phyloP scores from a whole-genome alignment of 2,113 vertebrate genomes.

The Rhagologus leucostigma region DNA sequence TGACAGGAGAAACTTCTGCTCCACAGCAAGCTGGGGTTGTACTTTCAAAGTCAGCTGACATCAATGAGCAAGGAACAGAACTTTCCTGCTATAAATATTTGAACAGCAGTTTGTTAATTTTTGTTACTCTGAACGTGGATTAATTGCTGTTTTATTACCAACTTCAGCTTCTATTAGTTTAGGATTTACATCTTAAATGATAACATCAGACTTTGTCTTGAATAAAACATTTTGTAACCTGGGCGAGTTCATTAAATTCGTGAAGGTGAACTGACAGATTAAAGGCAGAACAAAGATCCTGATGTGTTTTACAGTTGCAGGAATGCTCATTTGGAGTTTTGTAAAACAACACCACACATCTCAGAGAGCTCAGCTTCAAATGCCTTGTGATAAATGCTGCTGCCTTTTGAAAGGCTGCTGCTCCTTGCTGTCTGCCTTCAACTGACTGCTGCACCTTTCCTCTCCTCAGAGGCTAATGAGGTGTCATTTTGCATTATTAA shows the following conservation, averaged over 20 bases:
- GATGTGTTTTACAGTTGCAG: neutral
- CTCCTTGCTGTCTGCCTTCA: neutral
- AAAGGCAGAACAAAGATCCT: conserved; percentile 26
- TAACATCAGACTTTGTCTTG: conserved; percentile 44
- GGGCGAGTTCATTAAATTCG: conserved; percentile 56
- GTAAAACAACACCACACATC: neutral
- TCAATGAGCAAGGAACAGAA: neutral
- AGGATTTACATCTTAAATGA: conserved; percentile 71
- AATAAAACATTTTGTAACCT: conserved; percentile 72
- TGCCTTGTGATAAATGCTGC: neutral
- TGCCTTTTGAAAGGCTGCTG: neutral
- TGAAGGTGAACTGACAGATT: conserved; percentile 65
- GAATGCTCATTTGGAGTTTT: neutral
- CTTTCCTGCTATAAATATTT: conserved; percentile 67
- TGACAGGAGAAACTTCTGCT: neutral
- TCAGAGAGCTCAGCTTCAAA: neutral
- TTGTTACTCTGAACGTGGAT: conserved; percentile 60
- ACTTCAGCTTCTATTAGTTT: conserved; percentile 67
- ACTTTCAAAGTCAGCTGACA: neutral
- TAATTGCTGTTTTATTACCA: conserved; percentile 70
- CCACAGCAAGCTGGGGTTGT: neutral
- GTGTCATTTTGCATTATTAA: neutral
- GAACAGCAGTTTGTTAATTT: conserved; percentile 68
- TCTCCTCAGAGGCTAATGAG: neutral
- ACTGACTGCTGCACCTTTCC: neutral